Base-by-base conservation (phyloP, 2,888 invertebrate genomes). In the Corythucha ciliata region DNA sequence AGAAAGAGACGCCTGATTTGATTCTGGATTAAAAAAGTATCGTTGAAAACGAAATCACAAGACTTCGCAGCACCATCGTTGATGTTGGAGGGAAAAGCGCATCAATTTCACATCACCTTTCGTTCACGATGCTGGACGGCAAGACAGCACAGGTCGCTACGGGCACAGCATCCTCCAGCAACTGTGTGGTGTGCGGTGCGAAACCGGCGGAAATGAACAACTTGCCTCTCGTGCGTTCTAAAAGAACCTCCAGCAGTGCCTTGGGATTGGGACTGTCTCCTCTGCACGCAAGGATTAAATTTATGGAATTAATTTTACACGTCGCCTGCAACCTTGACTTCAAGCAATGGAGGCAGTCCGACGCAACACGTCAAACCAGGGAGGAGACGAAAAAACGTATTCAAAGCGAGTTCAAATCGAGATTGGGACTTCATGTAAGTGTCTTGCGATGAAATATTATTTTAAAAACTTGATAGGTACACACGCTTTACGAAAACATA, bases 1-100 rank as follows among this genome's bases (percentile, higher is more conserved):
- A 57, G 20, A 61, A 63, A 51, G 63, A 65, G 48, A 55, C 58
- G 46, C 53, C 57, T 25, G 53, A 60, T 49, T 24, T 47, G 8
- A 26, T 40, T 37, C 10, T 41, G 14, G 29, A 14, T 20, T 41
- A 56, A 48, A 47, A 51, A 32, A 32, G 24, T 24, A n/a, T 27
- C 4, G 26, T 54, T 16, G 34, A 46, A 22, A 26, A 41, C 5
- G 33, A 40, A 46, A 52, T 42, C 22, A 21, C 42, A 22, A 22
- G 21, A 32, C 22, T 44, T 16, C 18, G 7, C 14, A 21, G 14
- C 26, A 37, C 18, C 3, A 16, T 16, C 12, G 26, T 18, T 41
- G 34, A 6, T 27, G 25, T 25, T 10, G 42, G 5, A 25, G 4
- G 12, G 10, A 10, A 8, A n/a, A 10, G 4, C 29, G 24, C 42